Evolutionary conservation across 2,797 vertebrate genomes (phyloP).

Genomic region (Pseudotriccus pelzelni): DNA sequence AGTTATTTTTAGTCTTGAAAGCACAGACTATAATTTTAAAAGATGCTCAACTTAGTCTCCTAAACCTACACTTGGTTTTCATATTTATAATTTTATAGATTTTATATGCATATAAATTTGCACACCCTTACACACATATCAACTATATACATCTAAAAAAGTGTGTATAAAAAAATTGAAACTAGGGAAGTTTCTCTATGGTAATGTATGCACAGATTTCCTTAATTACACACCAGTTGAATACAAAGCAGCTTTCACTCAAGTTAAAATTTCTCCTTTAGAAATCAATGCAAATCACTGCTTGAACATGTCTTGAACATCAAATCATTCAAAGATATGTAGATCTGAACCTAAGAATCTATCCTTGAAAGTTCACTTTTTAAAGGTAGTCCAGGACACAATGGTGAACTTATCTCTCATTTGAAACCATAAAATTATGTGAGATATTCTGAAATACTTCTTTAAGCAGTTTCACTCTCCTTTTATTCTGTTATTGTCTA

Average conservation of each 20-base stretch:
- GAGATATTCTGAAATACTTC: background rate
- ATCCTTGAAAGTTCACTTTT: background rate
- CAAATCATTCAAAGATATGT: background rate
- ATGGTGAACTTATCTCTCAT: background rate
- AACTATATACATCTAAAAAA: background rate
- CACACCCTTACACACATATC: background rate
- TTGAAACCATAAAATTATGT: background rate
- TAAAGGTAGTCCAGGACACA: background rate
- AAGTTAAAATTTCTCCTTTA: background rate
- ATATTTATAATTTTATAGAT: background rate
- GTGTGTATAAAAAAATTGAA: background rate
- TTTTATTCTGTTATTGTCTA: background rate
- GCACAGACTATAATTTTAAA: background rate
- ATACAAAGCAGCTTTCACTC: background rate
- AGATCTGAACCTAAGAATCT: background rate
- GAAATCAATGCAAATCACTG: background rate
- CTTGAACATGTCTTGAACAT: background rate
- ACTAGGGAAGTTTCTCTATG: background rate
- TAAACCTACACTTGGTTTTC: background rate
- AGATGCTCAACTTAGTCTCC: background rate
- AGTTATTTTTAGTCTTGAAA: background rate
- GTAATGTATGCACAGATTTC: background rate
- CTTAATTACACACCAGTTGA: background rate
- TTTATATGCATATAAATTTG: background rate
- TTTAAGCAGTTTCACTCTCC: background rate